These are phyloP conservation scores for Ectropis grisescens DNA, from an alignment of 1,140 invertebrate species.

Conservation along the genomic window DNA sequence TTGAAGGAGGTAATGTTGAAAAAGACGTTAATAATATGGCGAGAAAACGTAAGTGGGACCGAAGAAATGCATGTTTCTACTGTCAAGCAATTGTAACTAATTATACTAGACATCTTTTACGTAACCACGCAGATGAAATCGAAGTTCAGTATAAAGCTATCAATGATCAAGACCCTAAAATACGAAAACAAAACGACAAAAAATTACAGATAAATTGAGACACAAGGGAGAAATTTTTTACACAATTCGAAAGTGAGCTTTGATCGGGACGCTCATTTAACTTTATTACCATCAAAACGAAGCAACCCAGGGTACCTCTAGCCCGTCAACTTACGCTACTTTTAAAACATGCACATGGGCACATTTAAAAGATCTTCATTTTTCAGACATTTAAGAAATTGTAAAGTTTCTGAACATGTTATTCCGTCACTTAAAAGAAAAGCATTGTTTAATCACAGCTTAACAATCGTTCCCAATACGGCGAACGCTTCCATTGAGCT, in stretches of 20 bases:
- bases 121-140: conserved; percentile 4
- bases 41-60: background rate
- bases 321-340: conserved; percentile 3
- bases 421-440: background rate
- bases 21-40: background rate
- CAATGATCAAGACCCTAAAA: conserved; percentile 4
- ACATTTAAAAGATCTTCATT: conserved; percentile 3
- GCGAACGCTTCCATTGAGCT: background rate
- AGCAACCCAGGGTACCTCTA: background rate
- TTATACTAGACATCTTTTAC: conserved; percentile 4
- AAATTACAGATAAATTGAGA: conserved; percentile 4
- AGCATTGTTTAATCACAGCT: background rate
- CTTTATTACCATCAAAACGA: background rate
- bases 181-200: conserved; percentile 3
- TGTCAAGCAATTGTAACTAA: conserved; percentile 2
- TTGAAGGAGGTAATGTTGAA: background rate
- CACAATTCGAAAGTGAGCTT: conserved; percentile 5
- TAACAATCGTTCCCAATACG: conserved; percentile 1
- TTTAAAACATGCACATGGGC: conserved; percentile 6
- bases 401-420: conserved; percentile 1
- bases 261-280: conserved; percentile 1
- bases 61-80: background rate
- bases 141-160: conserved; percentile 2
- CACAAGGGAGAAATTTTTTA: conserved; percentile 3
- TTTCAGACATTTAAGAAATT: conserved; percentile 4